A percentile compares a stretch with the other conserved stretches of the same genome.
phyloP scores from a whole-genome alignment of 2,888 invertebrate species.

The Apocheima hispidaria region DNA sequence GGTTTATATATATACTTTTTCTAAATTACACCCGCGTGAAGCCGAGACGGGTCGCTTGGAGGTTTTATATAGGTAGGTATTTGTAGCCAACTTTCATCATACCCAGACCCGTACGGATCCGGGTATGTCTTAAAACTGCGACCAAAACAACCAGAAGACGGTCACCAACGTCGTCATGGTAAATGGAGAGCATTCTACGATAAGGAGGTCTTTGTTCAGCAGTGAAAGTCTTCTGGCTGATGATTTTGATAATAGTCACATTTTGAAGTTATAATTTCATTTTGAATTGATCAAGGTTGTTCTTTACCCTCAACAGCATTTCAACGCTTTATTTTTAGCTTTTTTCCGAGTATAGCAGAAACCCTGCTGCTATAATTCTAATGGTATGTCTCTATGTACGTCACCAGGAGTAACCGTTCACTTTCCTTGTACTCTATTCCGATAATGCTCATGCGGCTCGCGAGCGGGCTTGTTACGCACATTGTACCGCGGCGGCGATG shows the following conservation, averaged over 20 bases:
- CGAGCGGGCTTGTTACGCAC: constrained; percentile 78
- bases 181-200: too few relatives aligned
- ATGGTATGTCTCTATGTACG: constrained; percentile 45
- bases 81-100: too few relatives aligned
- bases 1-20: too few relatives aligned
- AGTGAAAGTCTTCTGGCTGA: too few relatives aligned
- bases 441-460: constrained; percentile 73
- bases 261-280: not conserved
- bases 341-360: not conserved
- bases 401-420: constrained; percentile 40
- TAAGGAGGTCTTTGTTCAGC: too few relatives aligned
- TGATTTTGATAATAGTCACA: not conserved
- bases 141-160: too few relatives aligned
- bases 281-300: not conserved
- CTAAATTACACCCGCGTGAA: too few relatives aligned
- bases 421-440: constrained; percentile 59
- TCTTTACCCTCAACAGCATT: not conserved
- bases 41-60: too few relatives aligned
- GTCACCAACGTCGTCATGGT: too few relatives aligned
- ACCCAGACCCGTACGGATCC: too few relatives aligned
- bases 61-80: too few relatives aligned
- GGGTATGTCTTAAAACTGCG: too few relatives aligned
- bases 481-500: constrained; percentile 79
- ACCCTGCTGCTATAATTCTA: not conserved
- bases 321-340: not conserved